These are phyloP conservation scores for Drosophila malerkotliana DNA, from an alignment of 1,140 invertebrate genomes.

Conservation along the genomic window DNA sequence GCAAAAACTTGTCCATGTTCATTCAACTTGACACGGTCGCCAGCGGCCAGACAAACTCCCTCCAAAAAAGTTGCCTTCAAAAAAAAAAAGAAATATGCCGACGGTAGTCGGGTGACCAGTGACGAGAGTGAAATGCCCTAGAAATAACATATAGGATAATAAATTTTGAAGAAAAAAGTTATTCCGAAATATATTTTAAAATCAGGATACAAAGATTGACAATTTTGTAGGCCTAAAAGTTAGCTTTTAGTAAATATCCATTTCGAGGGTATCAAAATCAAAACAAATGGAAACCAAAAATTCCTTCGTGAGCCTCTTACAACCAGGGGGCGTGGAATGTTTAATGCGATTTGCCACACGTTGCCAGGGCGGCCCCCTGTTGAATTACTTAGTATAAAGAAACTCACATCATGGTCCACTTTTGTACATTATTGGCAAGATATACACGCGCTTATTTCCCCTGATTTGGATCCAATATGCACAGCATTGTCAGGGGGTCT, in stretches of 20 bases:
- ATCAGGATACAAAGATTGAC: not conserved
- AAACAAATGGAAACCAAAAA: conserved; percentile 12
- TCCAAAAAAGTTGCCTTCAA: not conserved
- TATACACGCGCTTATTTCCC: conserved; percentile 28
- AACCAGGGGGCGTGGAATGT: conserved; percentile 26
- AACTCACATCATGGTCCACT: conserved; percentile 29
- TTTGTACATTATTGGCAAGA: conserved; percentile 19
- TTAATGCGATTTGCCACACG: conserved; percentile 70
- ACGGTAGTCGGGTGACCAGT: conserved; percentile 16
- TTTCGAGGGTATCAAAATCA: not conserved
- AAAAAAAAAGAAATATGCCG: conserved; percentile 17
- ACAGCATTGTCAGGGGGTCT: conserved; percentile 53
- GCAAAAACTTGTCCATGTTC: conserved; percentile 74
- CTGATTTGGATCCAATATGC: conserved; percentile 46
- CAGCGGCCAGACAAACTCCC: conserved; percentile 38
- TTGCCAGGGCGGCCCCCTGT: conserved; percentile 24
- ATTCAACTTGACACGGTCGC: conserved; percentile 74
- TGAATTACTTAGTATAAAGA: conserved; percentile 37
- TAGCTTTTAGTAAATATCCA: not conserved
- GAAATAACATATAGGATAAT: not conserved
- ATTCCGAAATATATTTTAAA: not conserved
- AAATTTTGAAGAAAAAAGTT: not conserved
- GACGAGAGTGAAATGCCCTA: not conserved
- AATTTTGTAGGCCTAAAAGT: not conserved
- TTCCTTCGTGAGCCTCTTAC: conserved; percentile 11